Evolutionary conservation across 2,888 invertebrate genomes (phyloP), one percentile per base, ranked within the genome.

Genomic region (Cenopis cana): DNA sequence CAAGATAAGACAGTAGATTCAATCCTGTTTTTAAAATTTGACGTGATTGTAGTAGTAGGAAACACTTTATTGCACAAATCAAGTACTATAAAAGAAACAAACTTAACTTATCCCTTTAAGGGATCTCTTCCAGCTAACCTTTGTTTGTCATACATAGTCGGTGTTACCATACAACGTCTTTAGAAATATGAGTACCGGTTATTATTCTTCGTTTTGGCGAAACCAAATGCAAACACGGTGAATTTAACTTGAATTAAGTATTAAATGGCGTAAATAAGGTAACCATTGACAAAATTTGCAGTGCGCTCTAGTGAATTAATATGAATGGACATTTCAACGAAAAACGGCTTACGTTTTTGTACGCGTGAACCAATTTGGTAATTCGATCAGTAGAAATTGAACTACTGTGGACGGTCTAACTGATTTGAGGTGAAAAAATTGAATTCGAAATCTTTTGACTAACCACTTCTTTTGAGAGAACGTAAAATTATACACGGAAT

Each of bases 151-250:
- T 46, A 46, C 33, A 6, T 6, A 33, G 33, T 46, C 8, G n/a
- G n/a, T n/a, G 8, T 0, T n/a, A n/a, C n/a, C 46, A 8, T 33
- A 2, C 33, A 8, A 18, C 18, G 8, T 46, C 33, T 36, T 33
- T 62, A 20, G 36, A 52, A 62, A 64, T 38, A 38, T 17, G 64
- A 54, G 52, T 14, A 38, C 50, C 52, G 29, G 20, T 52, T 33
- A 3, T 2, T 8, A 38, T 17, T 33, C 14, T 33, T 36, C 6
- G 38, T 20, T 64, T 64, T 64, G 54, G 38, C 54, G n/a, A 24
- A 54, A 38, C 64, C 52, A 38, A 54, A 38, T 20, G n/a, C 17
- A 62, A 52, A 24, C 54, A 64, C 54, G 64, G 54, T 52, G 20
- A 64, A 54, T 64, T 64, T 52, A 52, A 64, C 36, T 20, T 54